phyloP scores from a whole-genome alignment of 2,113 vertebrate species.

The Anhinga anhinga region DNA sequence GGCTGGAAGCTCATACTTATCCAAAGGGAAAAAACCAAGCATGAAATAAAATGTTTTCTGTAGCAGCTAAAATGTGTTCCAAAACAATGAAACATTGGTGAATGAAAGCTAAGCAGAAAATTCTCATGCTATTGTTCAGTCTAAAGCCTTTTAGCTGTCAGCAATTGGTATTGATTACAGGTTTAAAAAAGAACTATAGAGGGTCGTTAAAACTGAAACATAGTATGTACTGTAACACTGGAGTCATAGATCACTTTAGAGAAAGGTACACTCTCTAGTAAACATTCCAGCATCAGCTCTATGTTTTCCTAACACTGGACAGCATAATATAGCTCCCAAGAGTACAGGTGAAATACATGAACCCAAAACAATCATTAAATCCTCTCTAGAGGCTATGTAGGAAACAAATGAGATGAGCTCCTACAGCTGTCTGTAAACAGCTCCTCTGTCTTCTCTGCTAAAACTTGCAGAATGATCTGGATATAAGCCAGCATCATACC shows the following conservation, averaged over 20 bases:
- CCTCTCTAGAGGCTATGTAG: neutral
- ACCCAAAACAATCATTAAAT: conserved; percentile 11
- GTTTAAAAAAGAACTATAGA: neutral
- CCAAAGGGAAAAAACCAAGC: neutral
- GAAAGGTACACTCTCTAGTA: neutral
- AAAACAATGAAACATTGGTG: neutral
- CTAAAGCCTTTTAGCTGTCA: neutral
- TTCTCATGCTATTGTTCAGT: neutral
- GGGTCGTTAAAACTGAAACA: neutral
- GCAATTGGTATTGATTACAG: neutral
- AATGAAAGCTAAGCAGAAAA: neutral
- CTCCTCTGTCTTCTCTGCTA: neutral
- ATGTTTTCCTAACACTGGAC: neutral
- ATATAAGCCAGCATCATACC: neutral
- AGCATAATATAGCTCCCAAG: neutral
- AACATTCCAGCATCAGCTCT: neutral
- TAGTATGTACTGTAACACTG: neutral
- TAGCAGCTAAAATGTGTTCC: neutral
- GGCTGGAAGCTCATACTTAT: neutral
- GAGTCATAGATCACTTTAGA: neutral
- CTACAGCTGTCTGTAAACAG: neutral
- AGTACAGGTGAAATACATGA: conserved; percentile 1
- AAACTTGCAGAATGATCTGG: neutral
- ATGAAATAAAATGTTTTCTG: neutral
- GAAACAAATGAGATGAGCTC: neutral